Percentiles rank a stretch among this genome's conserved stretches.
These are phyloP conservation scores for Cyphomyrus plagiostoma DNA, from an alignment of 2,113 vertebrate genomes.

Conservation along the genomic window DNA sequence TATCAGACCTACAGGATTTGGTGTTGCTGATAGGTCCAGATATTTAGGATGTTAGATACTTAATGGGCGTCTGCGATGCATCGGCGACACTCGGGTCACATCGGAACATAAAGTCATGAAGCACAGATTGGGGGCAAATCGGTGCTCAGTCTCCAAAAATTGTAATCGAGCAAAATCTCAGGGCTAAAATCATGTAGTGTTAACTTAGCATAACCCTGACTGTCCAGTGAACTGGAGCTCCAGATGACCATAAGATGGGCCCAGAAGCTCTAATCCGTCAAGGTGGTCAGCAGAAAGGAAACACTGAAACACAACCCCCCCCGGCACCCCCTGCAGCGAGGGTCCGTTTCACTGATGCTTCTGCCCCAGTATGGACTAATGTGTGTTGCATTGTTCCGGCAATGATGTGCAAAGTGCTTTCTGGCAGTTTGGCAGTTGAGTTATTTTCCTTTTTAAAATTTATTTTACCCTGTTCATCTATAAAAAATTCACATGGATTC, in stretches of 20 bases:
- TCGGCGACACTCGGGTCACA: not conserved
- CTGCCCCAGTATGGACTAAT: not conserved
- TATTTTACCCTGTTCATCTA: not conserved
- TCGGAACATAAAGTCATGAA: too few species aligned
- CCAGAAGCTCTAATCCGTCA: not conserved
- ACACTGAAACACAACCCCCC: not conserved
- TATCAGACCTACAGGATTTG: not conserved
- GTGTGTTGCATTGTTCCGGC: not conserved
- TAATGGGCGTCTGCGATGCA: not conserved
- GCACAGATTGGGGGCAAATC: too few species aligned
- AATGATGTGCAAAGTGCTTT: not conserved
- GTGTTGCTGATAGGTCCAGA: not conserved
- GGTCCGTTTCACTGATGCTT: not conserved
- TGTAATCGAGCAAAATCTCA: not conserved
- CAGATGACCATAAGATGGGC: not conserved
- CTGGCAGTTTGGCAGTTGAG: not conserved
- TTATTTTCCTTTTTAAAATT: not conserved
- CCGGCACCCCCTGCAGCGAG: not conserved
- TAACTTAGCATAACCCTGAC: not conserved
- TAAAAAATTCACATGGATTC: not conserved
- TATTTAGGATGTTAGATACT: not conserved
- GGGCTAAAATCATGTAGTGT: not conserved
- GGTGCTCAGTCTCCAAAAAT: not conserved
- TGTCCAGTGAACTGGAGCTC: not conserved
- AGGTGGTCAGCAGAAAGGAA: not conserved